Percentiles rank a stretch among this genome's conserved stretches.
Conservation (phyloP, 2,888 invertebrate species). For the Trileptium ribeirensis region DNA sequence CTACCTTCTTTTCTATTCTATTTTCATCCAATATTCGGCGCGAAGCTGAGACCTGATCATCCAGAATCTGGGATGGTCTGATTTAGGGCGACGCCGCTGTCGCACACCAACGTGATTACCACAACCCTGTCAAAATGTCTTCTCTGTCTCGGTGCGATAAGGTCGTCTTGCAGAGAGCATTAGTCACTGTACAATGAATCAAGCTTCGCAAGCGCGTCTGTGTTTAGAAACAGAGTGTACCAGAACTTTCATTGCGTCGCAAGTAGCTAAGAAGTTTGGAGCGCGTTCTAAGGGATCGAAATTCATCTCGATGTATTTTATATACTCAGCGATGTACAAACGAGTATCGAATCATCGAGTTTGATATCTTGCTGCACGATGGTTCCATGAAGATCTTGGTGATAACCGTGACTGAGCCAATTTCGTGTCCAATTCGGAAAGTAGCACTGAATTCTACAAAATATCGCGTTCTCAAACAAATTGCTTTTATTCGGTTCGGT, state of each 20-base stretch:
- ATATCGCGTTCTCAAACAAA: neutral
- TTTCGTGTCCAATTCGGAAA: neutral
- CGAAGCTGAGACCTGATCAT: neutral
- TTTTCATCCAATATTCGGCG: no score
- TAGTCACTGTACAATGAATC: neutral
- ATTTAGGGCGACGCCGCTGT: no score
- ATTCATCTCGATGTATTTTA: neutral
- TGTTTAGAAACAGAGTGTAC: neutral
- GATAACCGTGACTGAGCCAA: neutral
- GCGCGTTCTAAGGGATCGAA: neutral
- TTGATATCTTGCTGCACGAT: neutral
- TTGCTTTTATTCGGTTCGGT: no score
- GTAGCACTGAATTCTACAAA: neutral
- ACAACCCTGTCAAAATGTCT: neutral
- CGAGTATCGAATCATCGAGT: neutral
- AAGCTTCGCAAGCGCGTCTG: neutral
- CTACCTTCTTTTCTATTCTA: no score
- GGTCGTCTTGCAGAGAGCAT: neutral
- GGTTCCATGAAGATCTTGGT: neutral
- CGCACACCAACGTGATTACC: no score
- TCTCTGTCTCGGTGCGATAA: neutral
- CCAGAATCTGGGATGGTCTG: no score
- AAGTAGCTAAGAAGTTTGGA: neutral
- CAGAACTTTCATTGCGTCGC: neutral
- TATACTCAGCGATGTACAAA: neutral